A percentile compares a stretch with the other conserved stretches of the same genome.
phyloP scores from a whole-genome alignment of 2,888 invertebrate species.

The Perithous albicinctus region DNA sequence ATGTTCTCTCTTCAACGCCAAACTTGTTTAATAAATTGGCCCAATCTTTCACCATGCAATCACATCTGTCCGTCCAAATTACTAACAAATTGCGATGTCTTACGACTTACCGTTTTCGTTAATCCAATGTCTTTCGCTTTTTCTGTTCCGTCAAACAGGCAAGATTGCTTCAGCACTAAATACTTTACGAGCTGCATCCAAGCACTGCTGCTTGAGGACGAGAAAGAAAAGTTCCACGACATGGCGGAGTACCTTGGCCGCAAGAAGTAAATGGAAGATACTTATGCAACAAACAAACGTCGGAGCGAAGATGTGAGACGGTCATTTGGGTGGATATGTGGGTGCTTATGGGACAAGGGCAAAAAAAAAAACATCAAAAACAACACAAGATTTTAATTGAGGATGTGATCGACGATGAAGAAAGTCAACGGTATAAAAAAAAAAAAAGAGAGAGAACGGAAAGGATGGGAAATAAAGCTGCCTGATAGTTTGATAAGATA shows the following conservation, averaged over 20 bases:
- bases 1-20: background rate
- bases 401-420: background rate
- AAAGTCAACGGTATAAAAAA: slow-evolving; percentile 24
- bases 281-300: slow-evolving; percentile 70
- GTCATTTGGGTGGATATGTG: slow-evolving; percentile 22
- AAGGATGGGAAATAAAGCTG: background rate
- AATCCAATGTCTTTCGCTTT: background rate
- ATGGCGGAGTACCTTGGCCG: slow-evolving; percentile 93
- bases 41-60: slow-evolving; percentile 34
- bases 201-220: slow-evolving; percentile 91
- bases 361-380: slow-evolving; percentile 16
- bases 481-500: slow-evolving; percentile 19
- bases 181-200: slow-evolving; percentile 94
- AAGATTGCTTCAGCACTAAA: slow-evolving; percentile 91
- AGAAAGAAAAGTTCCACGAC: slow-evolving; percentile 91
- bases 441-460: no score
- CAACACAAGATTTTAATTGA: no score
- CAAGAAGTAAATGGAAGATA: slow-evolving; percentile 83
- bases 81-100: slow-evolving; percentile 30
- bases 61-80: slow-evolving; percentile 49
- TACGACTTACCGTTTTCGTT: background rate
- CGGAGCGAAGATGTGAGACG: slow-evolving; percentile 71
- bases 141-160: slow-evolving; percentile 85
- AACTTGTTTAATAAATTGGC: background rate
- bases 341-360: slow-evolving; percentile 52